Evolutionary conservation across 1,140 invertebrate genomes (phyloP).

Genomic region (Bombus affinis): DNA sequence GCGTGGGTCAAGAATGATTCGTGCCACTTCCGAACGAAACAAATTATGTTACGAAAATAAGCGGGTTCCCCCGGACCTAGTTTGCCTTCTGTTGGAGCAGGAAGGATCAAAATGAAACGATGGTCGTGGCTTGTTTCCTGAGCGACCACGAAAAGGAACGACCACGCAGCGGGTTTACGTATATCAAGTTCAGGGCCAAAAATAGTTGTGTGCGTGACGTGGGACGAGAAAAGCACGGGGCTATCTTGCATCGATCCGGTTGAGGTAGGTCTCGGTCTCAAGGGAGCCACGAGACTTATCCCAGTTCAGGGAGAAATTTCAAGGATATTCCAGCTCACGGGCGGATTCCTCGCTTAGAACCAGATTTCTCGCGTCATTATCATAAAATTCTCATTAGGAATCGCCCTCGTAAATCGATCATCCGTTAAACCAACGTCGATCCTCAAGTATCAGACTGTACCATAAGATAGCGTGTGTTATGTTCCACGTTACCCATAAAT

Average conservation of each 20-base stretch:
- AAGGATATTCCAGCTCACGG: slow-evolving; percentile 73
- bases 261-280: slow-evolving; percentile 78
- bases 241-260: slow-evolving; percentile 79
- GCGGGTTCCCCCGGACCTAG: neutral
- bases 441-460: neutral
- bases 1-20: neutral
- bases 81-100: neutral
- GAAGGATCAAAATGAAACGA: neutral
- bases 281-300: slow-evolving; percentile 77
- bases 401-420: neutral
- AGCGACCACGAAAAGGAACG: slow-evolving; percentile 24
- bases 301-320: slow-evolving; percentile 80
- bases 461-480: too few species aligned
- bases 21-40: too few species aligned
- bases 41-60: neutral
- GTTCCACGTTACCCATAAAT: too few species aligned
- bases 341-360: neutral
- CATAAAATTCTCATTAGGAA: neutral
- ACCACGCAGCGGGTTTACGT: slow-evolving; percentile 2
- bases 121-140: neutral
- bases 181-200: slow-evolving; percentile 65
- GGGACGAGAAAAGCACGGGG: slow-evolving; percentile 62
- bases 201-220: slow-evolving; percentile 65
- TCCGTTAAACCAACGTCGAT: neutral
- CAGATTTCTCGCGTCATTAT: neutral